Evolutionary conservation across 2,888 invertebrate genomes (phyloP).

Genomic region (Trissoscelio sp.): DNA sequence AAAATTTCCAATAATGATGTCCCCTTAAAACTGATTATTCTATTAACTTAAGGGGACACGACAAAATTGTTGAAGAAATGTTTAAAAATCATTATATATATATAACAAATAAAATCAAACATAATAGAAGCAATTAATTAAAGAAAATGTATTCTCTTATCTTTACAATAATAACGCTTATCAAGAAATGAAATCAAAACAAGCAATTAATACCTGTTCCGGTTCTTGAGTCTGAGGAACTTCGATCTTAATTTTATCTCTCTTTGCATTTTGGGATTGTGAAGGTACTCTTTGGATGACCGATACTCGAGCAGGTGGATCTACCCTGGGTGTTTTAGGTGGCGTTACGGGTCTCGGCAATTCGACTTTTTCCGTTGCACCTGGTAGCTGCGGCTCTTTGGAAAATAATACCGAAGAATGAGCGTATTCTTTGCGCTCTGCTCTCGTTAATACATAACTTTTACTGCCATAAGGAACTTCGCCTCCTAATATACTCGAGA

Average conservation of each 20-base stretch:
- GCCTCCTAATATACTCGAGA: constrained; percentile 92
- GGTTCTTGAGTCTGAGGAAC: constrained; percentile 82
- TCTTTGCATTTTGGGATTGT: constrained; percentile 77
- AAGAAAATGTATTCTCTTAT: no score
- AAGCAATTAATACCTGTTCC: constrained; percentile 79
- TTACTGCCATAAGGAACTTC: constrained; percentile 92
- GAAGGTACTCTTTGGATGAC: constrained; percentile 92
- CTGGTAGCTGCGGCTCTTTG: constrained; percentile 87
- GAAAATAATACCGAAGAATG: constrained; percentile 83
- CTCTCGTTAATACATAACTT: constrained; percentile 91
- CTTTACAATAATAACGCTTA: no score
- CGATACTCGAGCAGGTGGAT: constrained; percentile 89
- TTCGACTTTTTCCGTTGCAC: constrained; percentile 82
- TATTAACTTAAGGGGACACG: no score
- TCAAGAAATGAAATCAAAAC: no score
- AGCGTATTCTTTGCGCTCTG: constrained; percentile 91
- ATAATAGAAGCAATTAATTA: no score
- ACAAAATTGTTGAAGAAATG: no score
- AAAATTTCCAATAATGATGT: no score
- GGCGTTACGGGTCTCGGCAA: constrained; percentile 85
- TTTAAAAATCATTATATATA: no score
- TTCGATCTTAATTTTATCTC: constrained; percentile 80
- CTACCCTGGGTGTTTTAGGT: constrained; percentile 85
- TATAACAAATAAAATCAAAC: no score
- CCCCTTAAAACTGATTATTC: no score